A percentile compares a stretch with the other conserved stretches of the same genome.
Conservation (phyloP, 2,113 vertebrate genomes). For the Cyphomyrus plagiostoma region DNA sequence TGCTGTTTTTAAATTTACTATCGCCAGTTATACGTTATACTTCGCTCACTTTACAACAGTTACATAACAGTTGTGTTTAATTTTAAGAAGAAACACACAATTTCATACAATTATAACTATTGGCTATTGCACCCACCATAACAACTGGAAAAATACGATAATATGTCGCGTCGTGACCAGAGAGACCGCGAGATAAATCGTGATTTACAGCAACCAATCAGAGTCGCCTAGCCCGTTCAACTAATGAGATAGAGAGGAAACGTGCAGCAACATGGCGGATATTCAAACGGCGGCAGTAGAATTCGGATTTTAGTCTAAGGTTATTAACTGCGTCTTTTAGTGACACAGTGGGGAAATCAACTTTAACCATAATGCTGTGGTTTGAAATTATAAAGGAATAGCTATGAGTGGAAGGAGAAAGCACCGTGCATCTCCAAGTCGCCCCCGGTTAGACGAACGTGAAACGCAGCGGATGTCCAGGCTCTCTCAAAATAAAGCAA, state of each 20-base stretch:
- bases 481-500: slow-evolving; percentile 21
- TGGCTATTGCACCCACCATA: background rate
- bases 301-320: background rate
- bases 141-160: background rate
- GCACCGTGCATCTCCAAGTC: background rate
- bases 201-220: slow-evolving; percentile 11
- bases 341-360: background rate
- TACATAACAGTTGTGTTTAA: background rate
- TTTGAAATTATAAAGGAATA: background rate
- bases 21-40: background rate
- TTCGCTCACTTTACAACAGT: background rate
- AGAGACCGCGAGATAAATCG: background rate
- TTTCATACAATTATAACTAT: background rate
- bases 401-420: slow-evolving; percentile 8
- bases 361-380: background rate
- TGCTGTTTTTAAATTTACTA: background rate
- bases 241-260: background rate
- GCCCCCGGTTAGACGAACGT: background rate
- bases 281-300: background rate
- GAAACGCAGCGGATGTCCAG: background rate
- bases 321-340: background rate
- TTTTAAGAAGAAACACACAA: background rate
- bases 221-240: background rate
- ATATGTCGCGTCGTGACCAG: background rate
- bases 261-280: slow-evolving; percentile 9